Evolutionary conservation across 2,888 invertebrate species (phyloP), one percentile per base, ranked within the genome.

Genomic region (Acanthoscelides obtectus): DNA sequence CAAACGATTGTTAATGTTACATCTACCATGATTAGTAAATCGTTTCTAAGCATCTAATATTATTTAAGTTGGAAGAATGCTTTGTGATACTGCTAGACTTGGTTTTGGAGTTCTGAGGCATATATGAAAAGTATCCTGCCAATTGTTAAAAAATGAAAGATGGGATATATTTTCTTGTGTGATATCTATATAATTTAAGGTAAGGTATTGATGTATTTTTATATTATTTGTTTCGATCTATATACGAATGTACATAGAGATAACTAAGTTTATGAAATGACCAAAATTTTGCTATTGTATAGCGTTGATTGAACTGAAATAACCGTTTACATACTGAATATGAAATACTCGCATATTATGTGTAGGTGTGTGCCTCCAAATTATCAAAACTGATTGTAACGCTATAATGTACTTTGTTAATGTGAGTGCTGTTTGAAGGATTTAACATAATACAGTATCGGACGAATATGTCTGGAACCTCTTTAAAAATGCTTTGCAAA

Each of bases 201-300:
- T 75, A 74, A 74, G 74, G 72, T 75, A 74, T 77, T 72, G 68
- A 76, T 76, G 77, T 77, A 77, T 76, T 77, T 77, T 77, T 77
- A 72, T 77, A 77, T 77, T 74, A 76, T 77, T 77, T 77, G 72
- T 45, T 45, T 45, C 45, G 76, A 72, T 64, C 22, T 66, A 45
- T 67, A 22, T 72, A 70, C 65, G 27, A 71, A 27, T 71, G 66
- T 67, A 73, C 21, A 73, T 69, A 71, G 69, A 65, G 22, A 64
- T 22, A 63, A 69, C 8, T 25, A 25, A 25, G 25, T 25, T 25
- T 3, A 45, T 45, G 72, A 75, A 75, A 70, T 69, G 72, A 73
- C 72, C 72, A 74, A 68, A 69, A 69, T 72, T 67, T 73, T 73
- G 73, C 73, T 73, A 73, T 73, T 70, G 68, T 73, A 71, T 73